A percentile compares a stretch with the other conserved stretches of the same genome.
Conservation (phyloP, 1,140 invertebrate genomes). For the Saxidomus purpurata region DNA sequence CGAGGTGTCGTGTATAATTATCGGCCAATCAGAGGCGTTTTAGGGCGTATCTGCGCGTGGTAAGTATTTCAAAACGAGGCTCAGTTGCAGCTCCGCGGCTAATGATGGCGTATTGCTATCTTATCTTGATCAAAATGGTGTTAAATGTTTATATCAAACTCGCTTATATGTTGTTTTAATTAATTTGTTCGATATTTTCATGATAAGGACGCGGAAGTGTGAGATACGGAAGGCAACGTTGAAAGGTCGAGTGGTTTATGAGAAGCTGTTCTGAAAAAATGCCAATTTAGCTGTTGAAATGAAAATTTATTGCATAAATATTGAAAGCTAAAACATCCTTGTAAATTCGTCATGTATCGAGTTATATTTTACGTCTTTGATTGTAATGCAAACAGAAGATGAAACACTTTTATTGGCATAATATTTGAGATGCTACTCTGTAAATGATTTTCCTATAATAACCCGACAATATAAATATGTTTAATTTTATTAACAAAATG, state of each 20-base stretch:
- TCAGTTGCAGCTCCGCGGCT: neutral
- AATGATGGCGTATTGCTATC: conserved; percentile 12
- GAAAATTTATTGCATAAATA: neutral
- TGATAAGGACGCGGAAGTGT: neutral
- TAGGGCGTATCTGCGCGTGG: conserved; percentile 57
- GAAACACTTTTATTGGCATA: too few species aligned
- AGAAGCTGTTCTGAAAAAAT: neutral
- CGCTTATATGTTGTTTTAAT: conserved; percentile 55
- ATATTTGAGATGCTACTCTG: too few species aligned
- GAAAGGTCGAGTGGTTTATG: conserved; percentile 8
- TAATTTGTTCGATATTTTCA: conserved; percentile 58
- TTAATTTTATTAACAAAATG: too few species aligned
- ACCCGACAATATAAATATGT: too few species aligned
- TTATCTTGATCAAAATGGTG: conserved; percentile 31
- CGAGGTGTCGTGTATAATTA: conserved; percentile 62
- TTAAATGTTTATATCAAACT: conserved; percentile 42
- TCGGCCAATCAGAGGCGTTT: conserved; percentile 67
- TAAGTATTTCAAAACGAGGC: conserved; percentile 49
- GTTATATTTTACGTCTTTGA: too few species aligned
- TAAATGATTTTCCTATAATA: too few species aligned
- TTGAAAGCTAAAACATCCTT: too few species aligned
- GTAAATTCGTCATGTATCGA: too few species aligned
- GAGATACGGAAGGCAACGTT: neutral
- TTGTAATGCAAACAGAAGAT: too few species aligned
- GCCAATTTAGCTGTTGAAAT: neutral